Percentiles rank a stretch among this genome's conserved stretches.
Conservation (phyloP, 2,797 vertebrate genomes). For the Darevskia mixta region DNA sequence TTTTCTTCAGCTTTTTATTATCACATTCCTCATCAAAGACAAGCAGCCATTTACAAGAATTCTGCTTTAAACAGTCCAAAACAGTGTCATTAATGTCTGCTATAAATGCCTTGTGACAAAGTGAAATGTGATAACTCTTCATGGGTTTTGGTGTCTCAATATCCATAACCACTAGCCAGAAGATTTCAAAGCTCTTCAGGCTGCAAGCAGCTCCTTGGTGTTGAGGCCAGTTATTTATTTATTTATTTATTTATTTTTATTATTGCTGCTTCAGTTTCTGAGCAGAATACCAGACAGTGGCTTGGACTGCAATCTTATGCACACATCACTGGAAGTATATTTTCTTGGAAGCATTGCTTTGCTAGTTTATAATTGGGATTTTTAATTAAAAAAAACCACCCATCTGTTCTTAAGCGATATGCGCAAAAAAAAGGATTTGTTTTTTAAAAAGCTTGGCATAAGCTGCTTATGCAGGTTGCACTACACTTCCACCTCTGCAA, state of each 20-base stretch:
- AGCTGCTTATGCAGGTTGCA: background rate
- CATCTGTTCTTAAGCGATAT: background rate
- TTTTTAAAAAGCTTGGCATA: background rate
- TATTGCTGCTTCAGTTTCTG: background rate
- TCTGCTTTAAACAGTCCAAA: background rate
- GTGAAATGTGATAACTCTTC: background rate
- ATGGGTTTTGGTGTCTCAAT: background rate
- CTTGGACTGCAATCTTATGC: background rate
- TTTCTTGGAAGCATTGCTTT: too few relatives aligned
- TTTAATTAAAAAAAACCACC: background rate
- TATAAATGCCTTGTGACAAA: background rate
- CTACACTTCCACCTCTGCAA: background rate
- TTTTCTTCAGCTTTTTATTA: constrained; percentile 6
- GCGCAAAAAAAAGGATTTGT: background rate
- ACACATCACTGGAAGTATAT: background rate
- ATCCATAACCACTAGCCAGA: background rate
- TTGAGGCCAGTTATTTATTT: background rate
- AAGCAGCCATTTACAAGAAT: background rate
- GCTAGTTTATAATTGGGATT: too few relatives aligned
- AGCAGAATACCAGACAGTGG: background rate
- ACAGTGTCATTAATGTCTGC: background rate
- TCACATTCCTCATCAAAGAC: background rate
- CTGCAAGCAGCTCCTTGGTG: background rate
- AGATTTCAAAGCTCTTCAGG: background rate
- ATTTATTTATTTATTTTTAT: too few relatives aligned